These are phyloP conservation scores for Scolopax rusticola DNA, from an alignment of 2,797 vertebrate species.

Conservation along the genomic window DNA sequence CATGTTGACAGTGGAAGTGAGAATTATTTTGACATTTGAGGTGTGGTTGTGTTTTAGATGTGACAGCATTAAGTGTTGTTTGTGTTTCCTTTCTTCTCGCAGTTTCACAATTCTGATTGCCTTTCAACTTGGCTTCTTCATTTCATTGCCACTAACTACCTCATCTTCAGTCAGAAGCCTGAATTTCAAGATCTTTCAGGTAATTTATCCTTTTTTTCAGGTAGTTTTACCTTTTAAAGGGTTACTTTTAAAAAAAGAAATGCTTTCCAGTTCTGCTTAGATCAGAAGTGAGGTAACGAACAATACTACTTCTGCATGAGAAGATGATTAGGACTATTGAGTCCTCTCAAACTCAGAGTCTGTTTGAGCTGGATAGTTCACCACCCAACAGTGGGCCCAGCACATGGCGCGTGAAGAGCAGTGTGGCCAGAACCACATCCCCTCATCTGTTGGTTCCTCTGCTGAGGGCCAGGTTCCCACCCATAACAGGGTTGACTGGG, in stretches of 20 bases:
- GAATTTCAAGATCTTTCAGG: conserved; percentile 98
- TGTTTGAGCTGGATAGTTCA: neutral
- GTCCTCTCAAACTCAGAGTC: no score
- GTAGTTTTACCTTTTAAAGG: neutral
- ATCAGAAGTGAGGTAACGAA: neutral
- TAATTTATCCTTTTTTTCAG: conserved; percentile 63
- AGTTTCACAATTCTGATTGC: conserved; percentile 97
- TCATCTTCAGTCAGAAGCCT: conserved; percentile 97
- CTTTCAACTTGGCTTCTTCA: conserved; percentile 97
- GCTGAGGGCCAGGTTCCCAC: neutral
- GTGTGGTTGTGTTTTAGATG: neutral
- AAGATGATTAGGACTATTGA: neutral
- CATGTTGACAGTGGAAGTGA: neutral
- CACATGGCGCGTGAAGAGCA: fast-evolving
- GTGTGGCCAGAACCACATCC: neutral
- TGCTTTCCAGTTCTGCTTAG: neutral
- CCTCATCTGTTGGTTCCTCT: neutral
- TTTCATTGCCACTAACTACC: conserved; percentile 98
- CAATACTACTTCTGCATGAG: neutral
- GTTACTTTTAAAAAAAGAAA: neutral
- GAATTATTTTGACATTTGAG: neutral
- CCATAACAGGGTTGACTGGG: neutral
- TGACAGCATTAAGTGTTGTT: neutral
- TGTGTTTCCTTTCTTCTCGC: conserved; percentile 14
- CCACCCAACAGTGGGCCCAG: neutral